Evolutionary conservation across 2,113 vertebrate species (phyloP), one percentile per base, ranked within the genome.

Genomic region (Romanogobio albipinnatus): DNA sequence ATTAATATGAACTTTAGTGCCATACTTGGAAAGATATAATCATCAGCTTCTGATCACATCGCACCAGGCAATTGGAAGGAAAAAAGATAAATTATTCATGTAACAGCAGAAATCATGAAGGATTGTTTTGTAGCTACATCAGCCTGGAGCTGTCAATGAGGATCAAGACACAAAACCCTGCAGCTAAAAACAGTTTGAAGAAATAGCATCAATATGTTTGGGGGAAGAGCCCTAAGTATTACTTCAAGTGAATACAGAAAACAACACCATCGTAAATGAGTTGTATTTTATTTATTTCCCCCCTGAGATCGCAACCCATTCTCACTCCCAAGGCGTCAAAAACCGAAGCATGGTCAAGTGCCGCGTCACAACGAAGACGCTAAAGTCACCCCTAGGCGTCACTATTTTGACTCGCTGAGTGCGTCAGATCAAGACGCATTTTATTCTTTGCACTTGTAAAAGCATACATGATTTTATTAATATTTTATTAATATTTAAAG

Each of bases 1-100:
- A 53, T 86, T 47, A 82, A 70, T 86, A 5, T 70, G 24, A 61
- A 75, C 10, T n/a, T 19, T 19, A 70, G 13, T 75, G 29, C 58
- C n/a, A 56, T 66, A 29, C 36, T 56, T 47, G 39, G 13, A 43
- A 64, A 64, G 26, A 86, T 68, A 70, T 24, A 59, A 66, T 62
- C 39, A 53, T 43, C 47, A 76, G 17, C 59, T 26, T 33, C 36
- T 68, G 49, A 71, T 70, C 13, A 53, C 33, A 45, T 68, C 39
- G 22, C 74, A 53, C 33, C 3, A 39, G 51, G 76, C 76, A 61
- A 78, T 24, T 3, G 0, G 10, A n/a, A 59, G 29, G 33, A 24
- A 22, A 43, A 78, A 78, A 43, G 49, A 56, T 77, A 59, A 78
- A 78, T 78, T 10, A 59, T 78, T 61, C 33, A 15, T 19, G 24